Base-by-base conservation (phyloP, 2,797 vertebrate genomes). In the Cynodonichthys magdalenae region DNA sequence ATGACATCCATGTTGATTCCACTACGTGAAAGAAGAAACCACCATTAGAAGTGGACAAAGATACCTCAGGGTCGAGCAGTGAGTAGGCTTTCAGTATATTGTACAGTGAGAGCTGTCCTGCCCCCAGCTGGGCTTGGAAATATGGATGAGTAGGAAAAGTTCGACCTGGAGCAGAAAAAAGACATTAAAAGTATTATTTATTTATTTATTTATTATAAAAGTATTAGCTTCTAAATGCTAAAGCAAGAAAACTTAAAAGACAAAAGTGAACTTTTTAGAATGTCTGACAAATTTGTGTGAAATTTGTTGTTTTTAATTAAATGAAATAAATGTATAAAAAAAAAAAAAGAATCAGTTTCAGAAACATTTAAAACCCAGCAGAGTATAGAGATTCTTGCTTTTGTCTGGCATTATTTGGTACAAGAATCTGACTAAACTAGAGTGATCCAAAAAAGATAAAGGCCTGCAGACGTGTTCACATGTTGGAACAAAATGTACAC, bases 81-180 rank as follows among this genome's bases (percentile, higher is more conserved):
- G 97, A 99, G 88, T 99, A 99, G 69, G 97, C 97, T 82, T 99
- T 99, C 82, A 99, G 89, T 63, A 99, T 93, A 87, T 99, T 99
- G 85, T 96, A 99, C 11, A 99, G 94, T 0, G 96, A 98, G 47
- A 99, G 91, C 86, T 99, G 97, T 29, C 97, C 97, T 1, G 97
- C 94, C 57, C 97, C 97, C 49, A 99, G 87, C 90, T 98, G 97
- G n/a, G 95, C 93, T 39, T 97, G 95, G 90, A 98, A 99, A 84
- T 98, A 99, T 0, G 97, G 97, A 80, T 99, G 97, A 14, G 96
- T 98, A 51, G 97, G 97, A 87, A 99, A 99, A 3, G 97, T 99
- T 61, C 97, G 96, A 29, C 97, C 97, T 99, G 90, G 41, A 73
- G 91, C 59, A 66, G 15, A 74, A 63, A 18, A 77, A 36, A 0